These are phyloP conservation scores for Vidua chalybeata DNA, from an alignment of 2,113 vertebrate genomes.

Conservation along the genomic window DNA sequence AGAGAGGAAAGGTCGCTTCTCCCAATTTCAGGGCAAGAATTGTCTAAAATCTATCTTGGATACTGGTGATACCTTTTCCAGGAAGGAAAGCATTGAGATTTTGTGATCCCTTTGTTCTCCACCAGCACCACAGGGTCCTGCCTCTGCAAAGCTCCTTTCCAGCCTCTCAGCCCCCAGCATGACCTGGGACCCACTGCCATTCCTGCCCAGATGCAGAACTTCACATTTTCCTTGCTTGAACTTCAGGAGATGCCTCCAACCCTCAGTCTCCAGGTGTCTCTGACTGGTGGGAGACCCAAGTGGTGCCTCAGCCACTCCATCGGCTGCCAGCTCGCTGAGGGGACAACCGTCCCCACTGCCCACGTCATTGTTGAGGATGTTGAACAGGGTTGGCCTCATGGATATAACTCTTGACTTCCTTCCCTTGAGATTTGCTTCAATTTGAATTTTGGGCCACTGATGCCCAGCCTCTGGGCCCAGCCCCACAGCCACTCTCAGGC, in stretches of 20 bases:
- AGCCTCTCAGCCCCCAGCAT: too few relatives aligned
- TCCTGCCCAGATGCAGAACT: not conserved
- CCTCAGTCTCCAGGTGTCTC: not conserved
- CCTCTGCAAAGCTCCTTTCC: not conserved
- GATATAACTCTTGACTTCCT: too few relatives aligned
- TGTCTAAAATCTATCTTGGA: not conserved
- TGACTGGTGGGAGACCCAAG: not conserved
- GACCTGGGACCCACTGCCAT: not conserved
- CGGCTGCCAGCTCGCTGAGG: not conserved
- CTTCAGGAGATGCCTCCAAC: not conserved
- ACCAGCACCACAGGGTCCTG: not conserved
- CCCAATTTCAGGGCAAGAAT: not conserved
- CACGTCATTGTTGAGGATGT: rapidly evolving
- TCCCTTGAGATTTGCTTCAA: not conserved
- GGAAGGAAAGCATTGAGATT: not conserved
- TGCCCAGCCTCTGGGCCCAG: not conserved
- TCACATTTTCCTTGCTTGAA: not conserved
- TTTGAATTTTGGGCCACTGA: not conserved
- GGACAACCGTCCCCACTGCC: not conserved
- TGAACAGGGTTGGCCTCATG: not conserved
- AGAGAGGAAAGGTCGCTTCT: not conserved
- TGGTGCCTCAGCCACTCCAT: not conserved
- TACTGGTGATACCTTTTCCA: too few relatives aligned
- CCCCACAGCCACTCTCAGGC: not conserved
- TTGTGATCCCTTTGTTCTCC: not conserved